These are phyloP conservation scores for Procambarus clarkii DNA, from an alignment of 1,140 invertebrate genomes.

Conservation along the genomic window DNA sequence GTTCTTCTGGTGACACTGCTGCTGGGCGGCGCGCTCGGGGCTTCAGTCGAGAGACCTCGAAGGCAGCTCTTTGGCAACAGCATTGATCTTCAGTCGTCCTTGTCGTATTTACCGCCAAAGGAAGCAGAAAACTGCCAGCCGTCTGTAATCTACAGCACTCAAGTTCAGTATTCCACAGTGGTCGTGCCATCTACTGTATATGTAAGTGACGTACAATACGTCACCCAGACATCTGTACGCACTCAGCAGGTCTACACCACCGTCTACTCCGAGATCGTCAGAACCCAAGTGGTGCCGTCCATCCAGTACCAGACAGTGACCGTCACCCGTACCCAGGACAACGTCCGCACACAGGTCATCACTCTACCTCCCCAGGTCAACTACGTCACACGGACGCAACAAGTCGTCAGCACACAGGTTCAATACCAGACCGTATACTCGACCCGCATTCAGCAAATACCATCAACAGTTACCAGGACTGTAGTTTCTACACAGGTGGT, in stretches of 20 bases:
- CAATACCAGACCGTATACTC: too few relatives aligned
- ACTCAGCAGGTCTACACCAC: slow-evolving; percentile 59
- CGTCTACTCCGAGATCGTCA: slow-evolving; percentile 37
- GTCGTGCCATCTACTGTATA: slow-evolving; percentile 41
- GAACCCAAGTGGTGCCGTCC: slow-evolving; percentile 41
- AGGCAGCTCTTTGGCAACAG: slow-evolving; percentile 43
- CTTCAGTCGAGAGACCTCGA: slow-evolving; percentile 28
- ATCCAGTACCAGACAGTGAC: slow-evolving; percentile 38
- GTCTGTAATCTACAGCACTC: slow-evolving; percentile 12
- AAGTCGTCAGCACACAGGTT: too few relatives aligned
- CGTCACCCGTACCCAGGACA: slow-evolving; percentile 48
- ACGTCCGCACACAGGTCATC: too few relatives aligned
- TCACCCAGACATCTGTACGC: slow-evolving; percentile 30
- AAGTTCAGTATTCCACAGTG: slow-evolving; percentile 30
- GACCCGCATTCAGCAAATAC: too few relatives aligned
- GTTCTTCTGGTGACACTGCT: slow-evolving; percentile 9
- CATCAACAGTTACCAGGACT: too few relatives aligned
- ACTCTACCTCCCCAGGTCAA: too few relatives aligned
- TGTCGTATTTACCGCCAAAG: slow-evolving; percentile 27
- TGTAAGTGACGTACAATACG: slow-evolving; percentile 13
- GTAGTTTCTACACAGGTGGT: too few relatives aligned
- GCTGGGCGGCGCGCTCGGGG: slow-evolving; percentile 38
- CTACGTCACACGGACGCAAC: too few relatives aligned
- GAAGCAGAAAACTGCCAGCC: slow-evolving; percentile 29
- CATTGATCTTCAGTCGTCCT: slow-evolving; percentile 45